Evolutionary conservation across 2,113 vertebrate species (phyloP).

Genomic region (Onychostoma macrolepis): DNA sequence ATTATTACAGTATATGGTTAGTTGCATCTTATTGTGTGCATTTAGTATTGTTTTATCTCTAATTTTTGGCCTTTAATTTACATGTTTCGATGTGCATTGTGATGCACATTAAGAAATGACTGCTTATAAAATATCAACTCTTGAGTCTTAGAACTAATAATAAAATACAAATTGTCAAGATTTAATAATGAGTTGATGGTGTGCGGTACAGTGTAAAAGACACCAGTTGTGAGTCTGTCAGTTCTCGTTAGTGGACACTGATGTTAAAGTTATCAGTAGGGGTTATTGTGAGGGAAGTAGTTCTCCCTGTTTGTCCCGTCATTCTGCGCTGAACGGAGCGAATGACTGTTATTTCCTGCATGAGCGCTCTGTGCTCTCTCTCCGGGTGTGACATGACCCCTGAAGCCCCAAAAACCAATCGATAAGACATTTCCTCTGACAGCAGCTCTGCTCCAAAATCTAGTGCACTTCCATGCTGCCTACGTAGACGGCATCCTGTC

Average conservation of each 20-base stretch:
- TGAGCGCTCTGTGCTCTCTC: slow-evolving; percentile 72
- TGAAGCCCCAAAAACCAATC: slow-evolving; percentile 29
- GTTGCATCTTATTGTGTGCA: neutral
- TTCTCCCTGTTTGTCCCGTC: neutral
- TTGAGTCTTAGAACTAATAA: neutral
- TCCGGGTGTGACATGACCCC: slow-evolving; percentile 55
- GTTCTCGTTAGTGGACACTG: neutral
- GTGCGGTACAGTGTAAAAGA: neutral
- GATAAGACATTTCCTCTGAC: slow-evolving; percentile 37
- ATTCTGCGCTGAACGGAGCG: slow-evolving; percentile 45
- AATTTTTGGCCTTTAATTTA: neutral
- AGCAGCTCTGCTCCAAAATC: neutral
- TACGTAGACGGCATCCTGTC: neutral
- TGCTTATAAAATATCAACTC: neutral
- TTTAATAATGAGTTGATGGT: neutral
- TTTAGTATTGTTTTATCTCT: neutral
- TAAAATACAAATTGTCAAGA: neutral
- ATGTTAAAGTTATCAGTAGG: neutral
- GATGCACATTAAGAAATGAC: neutral
- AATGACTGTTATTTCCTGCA: slow-evolving; percentile 78
- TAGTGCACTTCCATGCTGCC: neutral
- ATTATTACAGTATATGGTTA: no score
- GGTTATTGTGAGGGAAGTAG: neutral
- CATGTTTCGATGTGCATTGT: neutral
- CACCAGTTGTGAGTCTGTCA: neutral